Evolutionary conservation across 2,888 invertebrate genomes (phyloP).

Genomic region (Callyntrura sp.): DNA sequence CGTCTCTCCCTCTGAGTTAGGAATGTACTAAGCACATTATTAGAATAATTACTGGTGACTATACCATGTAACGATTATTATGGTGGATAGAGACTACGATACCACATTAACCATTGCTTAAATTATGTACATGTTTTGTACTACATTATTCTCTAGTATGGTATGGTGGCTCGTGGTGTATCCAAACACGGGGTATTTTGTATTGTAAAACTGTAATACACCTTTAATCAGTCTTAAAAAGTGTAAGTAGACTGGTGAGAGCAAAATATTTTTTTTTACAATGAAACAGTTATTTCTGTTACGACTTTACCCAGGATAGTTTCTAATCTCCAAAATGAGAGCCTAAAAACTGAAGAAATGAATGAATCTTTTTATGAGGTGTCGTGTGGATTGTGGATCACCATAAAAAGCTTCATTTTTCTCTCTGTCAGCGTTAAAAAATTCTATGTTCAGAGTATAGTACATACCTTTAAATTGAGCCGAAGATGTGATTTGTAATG

Average conservation of each 20-base stretch:
- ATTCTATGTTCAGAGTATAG: neutral
- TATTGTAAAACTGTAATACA: too few relatives aligned
- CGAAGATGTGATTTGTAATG: constrained; percentile 10
- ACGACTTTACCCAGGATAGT: too few relatives aligned
- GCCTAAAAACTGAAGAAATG: neutral
- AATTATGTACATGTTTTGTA: neutral
- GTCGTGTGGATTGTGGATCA: constrained; percentile 72
- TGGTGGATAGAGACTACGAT: neutral
- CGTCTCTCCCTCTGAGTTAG: constrained; percentile 22
- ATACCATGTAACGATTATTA: neutral
- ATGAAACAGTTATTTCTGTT: too few relatives aligned
- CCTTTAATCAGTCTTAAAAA: neutral
- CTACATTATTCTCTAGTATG: neutral
- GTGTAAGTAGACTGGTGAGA: too few relatives aligned
- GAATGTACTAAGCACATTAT: neutral
- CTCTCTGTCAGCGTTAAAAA: constrained; percentile 1
- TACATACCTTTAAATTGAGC: constrained; percentile 23
- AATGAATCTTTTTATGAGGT: constrained; percentile 69
- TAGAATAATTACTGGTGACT: too few relatives aligned
- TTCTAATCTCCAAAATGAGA: too few relatives aligned
- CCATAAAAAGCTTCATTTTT: constrained; percentile 55
- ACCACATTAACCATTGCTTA: neutral
- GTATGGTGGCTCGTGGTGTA: too few relatives aligned
- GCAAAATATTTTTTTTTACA: too few relatives aligned
- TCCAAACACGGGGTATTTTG: too few relatives aligned